These are phyloP conservation scores for Esperia sulphurella DNA, from an alignment of 2,888 invertebrate genomes.

Conservation along the genomic window DNA sequence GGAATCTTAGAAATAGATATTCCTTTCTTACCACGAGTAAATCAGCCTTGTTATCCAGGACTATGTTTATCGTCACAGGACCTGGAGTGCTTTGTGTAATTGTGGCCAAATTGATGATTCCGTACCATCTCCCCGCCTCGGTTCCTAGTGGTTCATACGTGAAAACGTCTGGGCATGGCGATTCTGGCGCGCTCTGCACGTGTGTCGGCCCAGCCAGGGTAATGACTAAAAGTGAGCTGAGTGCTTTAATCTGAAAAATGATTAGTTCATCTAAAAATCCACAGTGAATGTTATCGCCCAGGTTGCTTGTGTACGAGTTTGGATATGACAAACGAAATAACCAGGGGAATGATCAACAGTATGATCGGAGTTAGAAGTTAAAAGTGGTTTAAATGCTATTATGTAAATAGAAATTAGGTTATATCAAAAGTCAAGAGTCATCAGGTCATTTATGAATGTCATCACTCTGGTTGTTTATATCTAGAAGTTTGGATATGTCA, in stretches of 20 bases:
- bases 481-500: no score
- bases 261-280: neutral
- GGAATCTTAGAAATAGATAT: no score
- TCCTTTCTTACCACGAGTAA: conserved; percentile 77
- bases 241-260: conserved; percentile 32
- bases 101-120: conserved; percentile 76
- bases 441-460: no score
- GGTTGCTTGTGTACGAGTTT: no score
- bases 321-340: no score
- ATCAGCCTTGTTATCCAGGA: conserved; percentile 79
- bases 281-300: no score
- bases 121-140: conserved; percentile 81
- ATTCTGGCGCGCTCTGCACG: conserved; percentile 49
- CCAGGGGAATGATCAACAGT: no score
- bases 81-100: conserved; percentile 73
- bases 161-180: conserved; percentile 81
- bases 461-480: no score
- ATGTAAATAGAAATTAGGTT: no score
- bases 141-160: conserved; percentile 73
- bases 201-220: conserved; percentile 36
- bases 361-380: no score
- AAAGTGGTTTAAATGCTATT: no score
- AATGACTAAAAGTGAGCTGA: conserved; percentile 32
- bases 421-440: no score
- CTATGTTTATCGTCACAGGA: conserved; percentile 78